Evolutionary conservation across 30 jellyfish, hydroid and myxozoan genomes (phyloP), one percentile per base, ranked within the genome.

Genomic region (Aurelia sp.): DNA sequence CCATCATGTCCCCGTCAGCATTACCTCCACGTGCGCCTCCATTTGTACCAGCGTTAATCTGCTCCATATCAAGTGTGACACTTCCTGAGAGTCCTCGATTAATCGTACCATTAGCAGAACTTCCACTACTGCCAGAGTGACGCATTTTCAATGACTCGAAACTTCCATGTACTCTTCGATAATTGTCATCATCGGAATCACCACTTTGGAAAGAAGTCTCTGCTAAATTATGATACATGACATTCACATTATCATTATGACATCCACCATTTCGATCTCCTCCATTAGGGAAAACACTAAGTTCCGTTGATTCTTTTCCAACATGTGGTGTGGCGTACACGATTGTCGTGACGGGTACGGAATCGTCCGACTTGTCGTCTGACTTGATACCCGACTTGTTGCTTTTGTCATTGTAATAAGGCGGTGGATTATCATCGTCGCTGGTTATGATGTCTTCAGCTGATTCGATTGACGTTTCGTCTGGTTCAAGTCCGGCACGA

Each of bases 401-500:
- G 44, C 44, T 30, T 12, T 70, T 82, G 19, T 74, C 72, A 5
- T 30, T 55, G 41, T 51, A 48, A 19, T 74, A 63, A 11, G 67
- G 80, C 44, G 74, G 81, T 15, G 63, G 47, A 55, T 41, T 30
- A 13, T 63, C 76, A 24, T 71, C 73, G 10, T 78, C 84, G 53
- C 71, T 66, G 0, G 85, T 64, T 15, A 52, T 50, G 2, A 81
- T 16, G 33, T 81, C 91, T 24, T 82, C 86, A 33, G 92, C 80
- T 82, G 92, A 82, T 41, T 82, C 85, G 13, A 82, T 41, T 4
- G 91, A 81, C 18, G 72, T 81, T 52, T 82, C 85, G 51, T 70
- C 84, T 2, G 92, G 92, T 18, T 51, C 12, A 7, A 22, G 79
- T 40, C 92, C 92, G 11, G 92, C 85, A 41, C 92, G 85, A 41